Evolutionary conservation across 2,888 invertebrate species (phyloP).

Genomic region (Brachyptera putata): DNA sequence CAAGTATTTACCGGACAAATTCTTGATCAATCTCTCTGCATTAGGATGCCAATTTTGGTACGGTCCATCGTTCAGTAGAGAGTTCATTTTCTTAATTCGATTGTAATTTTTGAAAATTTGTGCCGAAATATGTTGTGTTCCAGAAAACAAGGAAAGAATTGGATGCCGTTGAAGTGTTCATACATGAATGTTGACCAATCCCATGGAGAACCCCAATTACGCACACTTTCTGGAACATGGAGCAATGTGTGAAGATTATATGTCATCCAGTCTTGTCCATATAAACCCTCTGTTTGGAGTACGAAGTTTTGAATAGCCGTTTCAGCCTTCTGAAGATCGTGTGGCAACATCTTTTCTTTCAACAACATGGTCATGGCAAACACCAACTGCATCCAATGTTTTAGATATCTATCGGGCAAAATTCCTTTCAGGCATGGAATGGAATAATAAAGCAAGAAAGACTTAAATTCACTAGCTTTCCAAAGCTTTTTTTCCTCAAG

Average conservation of each 20-base stretch:
- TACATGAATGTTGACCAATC: conserved; percentile 2
- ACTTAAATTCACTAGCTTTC: conserved; percentile 17
- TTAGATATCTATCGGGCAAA: conserved; percentile 7
- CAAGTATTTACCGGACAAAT: background rate
- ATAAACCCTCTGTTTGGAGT: background rate
- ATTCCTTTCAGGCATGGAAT: conserved; percentile 9
- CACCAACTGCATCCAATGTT: conserved; percentile 19
- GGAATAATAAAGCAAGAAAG: conserved; percentile 17
- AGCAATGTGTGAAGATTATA: background rate
- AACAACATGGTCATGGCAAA: background rate
- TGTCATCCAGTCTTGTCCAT: background rate
- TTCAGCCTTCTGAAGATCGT: background rate
- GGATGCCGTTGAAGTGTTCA: background rate
- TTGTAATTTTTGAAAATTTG: conserved; percentile 5
- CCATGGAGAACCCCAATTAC: background rate
- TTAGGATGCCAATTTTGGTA: conserved; percentile 2
- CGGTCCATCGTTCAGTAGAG: background rate
- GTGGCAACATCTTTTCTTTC: background rate
- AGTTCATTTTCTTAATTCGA: background rate
- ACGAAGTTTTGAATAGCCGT: background rate
- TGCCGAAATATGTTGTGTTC: background rate
- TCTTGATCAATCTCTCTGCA: background rate
- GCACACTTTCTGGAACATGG: background rate
- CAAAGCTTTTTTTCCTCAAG: conserved; percentile 9
- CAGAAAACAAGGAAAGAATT: background rate